Evolutionary conservation across 2,113 vertebrate genomes (phyloP), one percentile per base, ranked within the genome.

Genomic region (Dicentrarchus labrax): DNA sequence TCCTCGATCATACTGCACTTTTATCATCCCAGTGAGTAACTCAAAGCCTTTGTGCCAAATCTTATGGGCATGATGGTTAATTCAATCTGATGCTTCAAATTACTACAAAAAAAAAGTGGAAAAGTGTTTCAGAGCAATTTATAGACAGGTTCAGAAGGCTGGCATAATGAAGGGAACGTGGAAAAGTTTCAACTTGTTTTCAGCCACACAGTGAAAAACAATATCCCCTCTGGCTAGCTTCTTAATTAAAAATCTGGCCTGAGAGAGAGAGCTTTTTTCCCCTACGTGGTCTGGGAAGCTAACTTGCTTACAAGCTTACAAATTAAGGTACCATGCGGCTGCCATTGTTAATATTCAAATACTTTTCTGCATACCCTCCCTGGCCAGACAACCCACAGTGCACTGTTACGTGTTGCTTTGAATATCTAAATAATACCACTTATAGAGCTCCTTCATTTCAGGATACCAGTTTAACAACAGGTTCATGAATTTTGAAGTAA

Each of bases 211-310:
- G 39, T 74, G 66, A 78, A 84, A 30, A 78, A 88, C 80, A 88
- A 85, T 78, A 91, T 81, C 59, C 88, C 85, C 76, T 80, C 73
- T 86, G 81, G 88, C 85, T 75, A 68, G 17, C 19, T 74, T 85
- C 67, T 86, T 91, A 88, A 91, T 93, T 93, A 90, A 89, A 93
- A 90, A 88, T 65, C 79, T 85, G 83, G 68, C 86, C 53, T 39
- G 54, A 65, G 75, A 88, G 83, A 86, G 60, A 19, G 7, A 38
- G 56, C 47, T 73, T 66, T 81, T 61, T 64, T n/a, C 6, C 5
- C 7, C 73, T 57, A 13, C 12, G 56, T 80, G 68, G 72, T 78
- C 74, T 73, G 71, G 66, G 56, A 51, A 71, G 61, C 36, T 57
- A 88, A 84, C 83, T 84, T 62, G 78, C 88, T 83, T 82, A 76